phyloP scores from a whole-genome alignment of 2,113 vertebrate species.

The Pterophyllum scalare region DNA sequence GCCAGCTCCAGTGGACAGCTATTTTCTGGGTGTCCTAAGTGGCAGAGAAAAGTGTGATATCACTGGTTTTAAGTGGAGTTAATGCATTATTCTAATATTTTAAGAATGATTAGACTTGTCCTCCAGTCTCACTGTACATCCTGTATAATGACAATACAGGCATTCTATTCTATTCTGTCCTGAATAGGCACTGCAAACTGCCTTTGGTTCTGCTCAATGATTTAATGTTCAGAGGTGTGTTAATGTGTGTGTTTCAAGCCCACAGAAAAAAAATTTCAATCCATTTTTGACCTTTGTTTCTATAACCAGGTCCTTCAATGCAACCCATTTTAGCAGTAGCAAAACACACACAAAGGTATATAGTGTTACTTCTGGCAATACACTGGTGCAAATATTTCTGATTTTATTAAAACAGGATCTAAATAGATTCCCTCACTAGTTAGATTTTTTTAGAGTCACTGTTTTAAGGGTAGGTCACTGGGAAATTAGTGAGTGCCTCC shows the following conservation, averaged over 20 bases:
- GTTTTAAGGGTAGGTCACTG: background rate
- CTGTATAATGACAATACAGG: no score
- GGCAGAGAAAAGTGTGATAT: no score
- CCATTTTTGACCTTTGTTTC: no score
- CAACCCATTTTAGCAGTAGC: background rate
- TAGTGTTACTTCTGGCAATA: background rate
- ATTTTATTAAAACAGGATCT: background rate
- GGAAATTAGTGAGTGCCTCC: background rate
- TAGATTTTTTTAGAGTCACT: background rate
- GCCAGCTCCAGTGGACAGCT: background rate
- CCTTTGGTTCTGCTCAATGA: background rate
- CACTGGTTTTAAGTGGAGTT: no score
- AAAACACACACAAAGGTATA: background rate
- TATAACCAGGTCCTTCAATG: no score
- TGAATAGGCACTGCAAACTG: rapidly evolving
- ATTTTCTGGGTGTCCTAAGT: no score
- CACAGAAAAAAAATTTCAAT: background rate
- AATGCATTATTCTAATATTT: background rate
- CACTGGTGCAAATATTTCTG: background rate
- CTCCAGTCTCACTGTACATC: no score
- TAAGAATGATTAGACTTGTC: background rate
- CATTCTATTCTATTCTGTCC: no score
- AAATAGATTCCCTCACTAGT: background rate
- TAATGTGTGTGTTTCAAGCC: background rate
- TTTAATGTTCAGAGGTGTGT: background rate